Conservation (phyloP, 2,888 invertebrate species). For the Clusia tigrina region DNA sequence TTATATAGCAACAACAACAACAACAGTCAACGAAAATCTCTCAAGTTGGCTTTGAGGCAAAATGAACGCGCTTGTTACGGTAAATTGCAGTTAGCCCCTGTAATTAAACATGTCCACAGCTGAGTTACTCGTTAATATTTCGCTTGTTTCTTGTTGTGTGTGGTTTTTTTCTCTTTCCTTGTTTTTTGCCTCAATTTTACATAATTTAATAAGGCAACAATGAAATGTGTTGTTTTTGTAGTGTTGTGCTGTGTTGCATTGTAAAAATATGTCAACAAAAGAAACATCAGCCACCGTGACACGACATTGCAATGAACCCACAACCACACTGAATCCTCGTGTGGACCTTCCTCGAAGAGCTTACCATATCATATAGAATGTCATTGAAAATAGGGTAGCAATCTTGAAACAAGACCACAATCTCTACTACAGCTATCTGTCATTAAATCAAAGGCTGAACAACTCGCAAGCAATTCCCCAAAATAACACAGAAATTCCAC, state of each 20-base stretch:
- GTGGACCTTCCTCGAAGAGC: no score
- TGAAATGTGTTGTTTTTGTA: not conserved
- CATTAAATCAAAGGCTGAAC: no score
- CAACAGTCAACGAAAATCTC: not conserved
- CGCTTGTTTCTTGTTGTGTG: not conserved
- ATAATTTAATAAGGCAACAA: not conserved
- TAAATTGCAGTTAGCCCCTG: slow-evolving; percentile 2
- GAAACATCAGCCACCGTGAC: not conserved
- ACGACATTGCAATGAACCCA: no score
- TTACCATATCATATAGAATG: no score
- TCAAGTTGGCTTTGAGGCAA: not conserved
- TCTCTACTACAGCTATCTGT: no score
- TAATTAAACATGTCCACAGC: not conserved
- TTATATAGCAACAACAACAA: not conserved
- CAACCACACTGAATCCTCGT: no score
- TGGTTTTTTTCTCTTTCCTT: not conserved
- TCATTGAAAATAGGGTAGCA: no score
- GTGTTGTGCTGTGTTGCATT: not conserved
- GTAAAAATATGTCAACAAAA: not conserved
- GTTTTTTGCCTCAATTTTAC: not conserved
- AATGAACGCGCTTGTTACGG: not conserved
- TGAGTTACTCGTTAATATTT: not conserved
- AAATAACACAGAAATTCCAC: no score
- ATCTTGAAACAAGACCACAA: no score
- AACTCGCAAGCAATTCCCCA: no score